Evolutionary conservation across 2,113 vertebrate genomes (phyloP), one percentile per base, ranked within the genome.

Genomic region (Megaceryle maxima): DNA sequence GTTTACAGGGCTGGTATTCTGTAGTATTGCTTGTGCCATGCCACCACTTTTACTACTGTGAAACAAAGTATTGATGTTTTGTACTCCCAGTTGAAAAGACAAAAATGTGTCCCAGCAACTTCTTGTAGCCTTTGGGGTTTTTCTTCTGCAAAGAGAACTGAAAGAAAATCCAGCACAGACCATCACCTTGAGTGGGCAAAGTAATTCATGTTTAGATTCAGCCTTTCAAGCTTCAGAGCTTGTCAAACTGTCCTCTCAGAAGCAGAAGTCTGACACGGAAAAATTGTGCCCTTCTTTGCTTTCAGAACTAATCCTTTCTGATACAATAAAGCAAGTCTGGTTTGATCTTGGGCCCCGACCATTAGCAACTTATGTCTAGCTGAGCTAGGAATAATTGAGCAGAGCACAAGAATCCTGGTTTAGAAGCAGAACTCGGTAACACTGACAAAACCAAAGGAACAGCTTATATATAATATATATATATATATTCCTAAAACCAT

Each of bases 331-430:
- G 81, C 46, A 48, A 82, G 70, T 50, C 48, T 72, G 2, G 4
- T 94, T 91, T 96, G 83, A 87, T 91, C 77, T 78, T 76, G 43
- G 29, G 48, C 88, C 82, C 63, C 66, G 86, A 91, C 80, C 60
- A 29, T 95, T 92, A 92, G 88, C 79, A 80, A 67, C 87, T 87
- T 68, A 15, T n/a, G 69, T 83, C 63, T 81, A 8, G 28, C 83
- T 70, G 41, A 90, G 94, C 68, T 55, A 55, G 57, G 68, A 91
- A 82, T 92, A 89, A 87, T 78, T 60, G 77, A 84, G 43, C 33
- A 5, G 51, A 75, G 57, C 2, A 8, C 57, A 35, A 73, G 70
- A 73, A 88, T 81, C n/a, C 80, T 63, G 5, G 78, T 95, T 91
- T 84, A 89, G 81, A 92, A 82, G 69, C 68, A 59, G 57, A 82